A percentile compares a stretch with the other conserved stretches of the same genome.
These are phyloP conservation scores for Sebastes fasciatus DNA, from an alignment of 2,113 vertebrate species.

Conservation along the genomic window DNA sequence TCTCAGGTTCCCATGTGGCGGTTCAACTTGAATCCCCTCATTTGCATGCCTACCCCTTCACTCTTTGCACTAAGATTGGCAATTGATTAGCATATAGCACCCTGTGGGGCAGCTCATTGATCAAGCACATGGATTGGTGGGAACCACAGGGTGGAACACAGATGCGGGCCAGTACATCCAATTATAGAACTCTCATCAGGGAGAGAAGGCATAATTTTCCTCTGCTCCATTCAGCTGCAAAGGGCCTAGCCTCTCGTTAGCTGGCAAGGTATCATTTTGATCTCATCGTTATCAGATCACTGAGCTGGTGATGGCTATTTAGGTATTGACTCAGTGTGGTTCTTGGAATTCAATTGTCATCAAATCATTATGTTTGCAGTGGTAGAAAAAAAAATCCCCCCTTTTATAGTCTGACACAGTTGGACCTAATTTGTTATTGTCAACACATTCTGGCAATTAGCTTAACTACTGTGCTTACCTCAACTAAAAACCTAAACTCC, in stretches of 20 bases:
- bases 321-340: not conserved
- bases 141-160: constrained; percentile 63
- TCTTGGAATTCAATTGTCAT: not conserved
- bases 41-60: constrained; percentile 55
- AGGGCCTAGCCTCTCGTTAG: constrained; percentile 6
- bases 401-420: not conserved
- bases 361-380: not conserved
- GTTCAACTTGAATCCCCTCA: constrained; percentile 54
- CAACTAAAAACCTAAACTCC: not conserved
- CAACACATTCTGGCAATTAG: not conserved
- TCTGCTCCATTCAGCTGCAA: constrained; percentile 5
- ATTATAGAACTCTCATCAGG: constrained; percentile 65
- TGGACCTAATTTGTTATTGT: not conserved
- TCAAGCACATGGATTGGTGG: constrained; percentile 63
- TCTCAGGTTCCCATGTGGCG: constrained; percentile 42
- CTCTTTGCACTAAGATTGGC: constrained; percentile 55
- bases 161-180: constrained; percentile 64
- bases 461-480: not conserved
- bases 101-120: constrained; percentile 55
- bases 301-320: not conserved
- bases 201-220: not conserved
- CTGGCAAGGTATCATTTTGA: not conserved
- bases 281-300: not conserved
- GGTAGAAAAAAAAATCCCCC: not conserved
- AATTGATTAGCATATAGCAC: constrained; percentile 68